Base-by-base conservation (phyloP, 2,888 invertebrate genomes). In the Cotesia congregata region DNA sequence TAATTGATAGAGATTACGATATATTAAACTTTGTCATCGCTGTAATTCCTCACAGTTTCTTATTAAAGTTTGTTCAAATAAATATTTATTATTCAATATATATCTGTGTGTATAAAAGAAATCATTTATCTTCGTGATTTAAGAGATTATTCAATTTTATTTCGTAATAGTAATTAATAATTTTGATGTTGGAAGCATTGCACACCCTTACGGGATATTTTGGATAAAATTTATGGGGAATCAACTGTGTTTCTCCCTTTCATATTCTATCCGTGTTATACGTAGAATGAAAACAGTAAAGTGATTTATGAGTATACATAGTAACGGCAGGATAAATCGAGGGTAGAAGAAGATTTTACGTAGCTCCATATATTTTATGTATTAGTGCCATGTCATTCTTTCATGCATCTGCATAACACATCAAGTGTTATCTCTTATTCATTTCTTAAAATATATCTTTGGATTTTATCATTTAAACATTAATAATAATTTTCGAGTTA, bases 341-440 rank as follows among this genome's bases (percentile, higher is more conserved):
- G 69, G 68, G 68, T 62, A 40, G n/a, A 60, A 74, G 30, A 20
- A 72, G 39, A 40, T 68, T 68, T 41, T 40, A 40, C n/a, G 68
- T 40, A 38, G 30, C 39, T 38, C 30, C 12, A 67, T 67, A 74
- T 40, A 74, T 74, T 20, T 40, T 61, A 20, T 68, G 62, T 68
- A 39, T 74, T 74, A 74, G 61, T 69, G 67, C 17, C 39, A 64
- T 68, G 68, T 77, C 74, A 74, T 77, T 12, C 50, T 12, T 77
- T 30, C 40, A 7, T 60, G 62, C 77, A 75, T 71, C 77, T 73
- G 77, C 50, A 75, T 71, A 71, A 38, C 62, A 40, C 15, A 70
- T 39, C 9, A 41, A 39, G 59, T 12, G 7, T 76, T 39, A 17
- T 17, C 71, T 20, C 60, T 40, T 75, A 40, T 64, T 30, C 17